A percentile compares a stretch with the other conserved stretches of the same genome.
phyloP scores from a whole-genome alignment of 2,888 invertebrate species.

The Hanleya hanleyi region DNA sequence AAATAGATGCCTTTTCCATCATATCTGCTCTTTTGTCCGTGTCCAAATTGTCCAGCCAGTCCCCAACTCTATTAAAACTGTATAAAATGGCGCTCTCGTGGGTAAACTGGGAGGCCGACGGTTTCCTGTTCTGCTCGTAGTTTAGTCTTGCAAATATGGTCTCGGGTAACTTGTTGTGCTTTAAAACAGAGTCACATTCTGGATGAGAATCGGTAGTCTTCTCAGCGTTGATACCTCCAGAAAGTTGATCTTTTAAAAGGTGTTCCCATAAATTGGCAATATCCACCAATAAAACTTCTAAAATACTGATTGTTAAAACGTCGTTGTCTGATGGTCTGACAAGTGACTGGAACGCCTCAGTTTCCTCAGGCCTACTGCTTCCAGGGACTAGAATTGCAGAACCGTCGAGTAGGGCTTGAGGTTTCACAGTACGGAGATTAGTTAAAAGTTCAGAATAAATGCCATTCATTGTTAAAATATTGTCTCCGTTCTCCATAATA shows the following conservation, averaged over 20 bases:
- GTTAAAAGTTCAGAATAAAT: not conserved
- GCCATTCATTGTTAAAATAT: not conserved
- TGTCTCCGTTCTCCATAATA: too few relatives aligned
- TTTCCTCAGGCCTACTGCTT: too few relatives aligned
- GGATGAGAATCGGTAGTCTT: not conserved
- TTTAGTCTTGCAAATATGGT: too few relatives aligned
- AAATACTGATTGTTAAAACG: not conserved
- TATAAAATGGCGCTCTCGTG: not conserved
- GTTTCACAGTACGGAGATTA: not conserved
- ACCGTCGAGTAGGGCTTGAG: too few relatives aligned
- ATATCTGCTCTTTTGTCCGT: not conserved
- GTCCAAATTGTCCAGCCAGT: not conserved
- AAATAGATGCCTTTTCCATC: not conserved
- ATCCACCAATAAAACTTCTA: not conserved
- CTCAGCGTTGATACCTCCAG: not conserved
- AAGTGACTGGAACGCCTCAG: not conserved
- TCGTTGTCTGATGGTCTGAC: not conserved
- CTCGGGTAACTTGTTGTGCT: not conserved
- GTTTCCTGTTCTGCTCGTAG: too few relatives aligned
- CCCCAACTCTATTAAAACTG: not conserved
- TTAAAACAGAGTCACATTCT: not conserved
- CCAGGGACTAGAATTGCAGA: too few relatives aligned
- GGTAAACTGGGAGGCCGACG: not conserved
- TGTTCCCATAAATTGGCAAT: not conserved
- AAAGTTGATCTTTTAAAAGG: not conserved